Percentiles rank a stretch among this genome's conserved stretches.
Conservation (phyloP, 2,797 vertebrate genomes). For the Cephalopachus bancanus region DNA sequence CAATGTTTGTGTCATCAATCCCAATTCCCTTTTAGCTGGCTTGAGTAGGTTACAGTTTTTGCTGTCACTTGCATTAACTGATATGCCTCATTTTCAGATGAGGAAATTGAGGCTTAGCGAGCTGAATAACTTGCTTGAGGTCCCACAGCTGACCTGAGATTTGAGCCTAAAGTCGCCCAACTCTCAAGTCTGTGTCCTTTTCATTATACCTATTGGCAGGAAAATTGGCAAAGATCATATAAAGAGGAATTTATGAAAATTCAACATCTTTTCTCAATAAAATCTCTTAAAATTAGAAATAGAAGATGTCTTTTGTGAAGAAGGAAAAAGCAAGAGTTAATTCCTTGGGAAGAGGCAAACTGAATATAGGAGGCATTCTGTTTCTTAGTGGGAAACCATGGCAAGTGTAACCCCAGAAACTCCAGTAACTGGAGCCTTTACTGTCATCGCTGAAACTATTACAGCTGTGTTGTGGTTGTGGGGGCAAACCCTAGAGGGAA, state of each 20-base stretch:
- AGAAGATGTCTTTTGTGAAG: background rate
- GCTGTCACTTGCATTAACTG: background rate
- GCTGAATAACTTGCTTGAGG: background rate
- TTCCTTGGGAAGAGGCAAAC: background rate
- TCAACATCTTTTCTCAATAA: background rate
- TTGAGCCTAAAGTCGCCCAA: background rate
- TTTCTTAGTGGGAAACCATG: background rate
- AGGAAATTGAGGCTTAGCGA: background rate
- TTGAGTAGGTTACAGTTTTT: background rate
- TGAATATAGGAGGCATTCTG: background rate
- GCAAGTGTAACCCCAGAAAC: background rate
- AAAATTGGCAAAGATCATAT: conserved; percentile 33
- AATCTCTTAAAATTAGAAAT: conserved; percentile 55
- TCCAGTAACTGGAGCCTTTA: background rate
- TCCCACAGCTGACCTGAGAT: background rate
- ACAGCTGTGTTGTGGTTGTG: conserved; percentile 42
- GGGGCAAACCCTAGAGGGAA: background rate
- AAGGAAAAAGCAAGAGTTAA: conserved; percentile 25
- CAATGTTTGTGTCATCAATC: background rate
- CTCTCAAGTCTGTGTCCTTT: background rate
- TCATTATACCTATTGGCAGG: background rate
- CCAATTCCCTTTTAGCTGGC: background rate
- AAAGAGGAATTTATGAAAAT: conserved; percentile 12
- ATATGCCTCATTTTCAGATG: background rate
- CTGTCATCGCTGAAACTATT: background rate